Conservation (phyloP, 2,888 invertebrate species). For the Rhodophaea formosa region DNA sequence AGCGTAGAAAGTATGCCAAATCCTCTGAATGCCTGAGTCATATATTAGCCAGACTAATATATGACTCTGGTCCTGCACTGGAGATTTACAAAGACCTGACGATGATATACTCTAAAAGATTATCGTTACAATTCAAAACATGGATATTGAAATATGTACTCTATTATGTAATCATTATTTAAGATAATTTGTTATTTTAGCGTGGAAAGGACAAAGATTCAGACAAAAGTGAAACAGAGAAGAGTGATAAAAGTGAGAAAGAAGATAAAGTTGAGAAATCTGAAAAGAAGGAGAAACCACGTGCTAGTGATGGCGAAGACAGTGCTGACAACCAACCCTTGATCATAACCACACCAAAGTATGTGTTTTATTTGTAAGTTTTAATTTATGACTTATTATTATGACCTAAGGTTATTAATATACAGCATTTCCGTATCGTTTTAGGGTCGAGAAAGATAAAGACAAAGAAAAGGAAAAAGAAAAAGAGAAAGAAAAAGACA, state of each 20-base stretch:
- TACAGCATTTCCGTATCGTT: not conserved
- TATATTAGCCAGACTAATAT: too few relatives aligned
- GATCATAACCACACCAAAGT: constrained; percentile 65
- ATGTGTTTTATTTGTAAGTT: not conserved
- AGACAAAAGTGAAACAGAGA: constrained; percentile 73
- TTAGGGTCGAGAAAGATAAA: constrained; percentile 26
- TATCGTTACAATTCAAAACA: too few relatives aligned
- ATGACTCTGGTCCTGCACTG: too few relatives aligned
- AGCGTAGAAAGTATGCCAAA: too few relatives aligned
- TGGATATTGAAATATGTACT: too few relatives aligned
- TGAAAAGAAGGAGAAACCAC: constrained; percentile 63
- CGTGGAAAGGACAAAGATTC: constrained; percentile 69
- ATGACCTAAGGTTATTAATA: not conserved
- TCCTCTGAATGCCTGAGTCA: too few relatives aligned
- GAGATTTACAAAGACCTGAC: too few relatives aligned
- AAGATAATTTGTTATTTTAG: constrained; percentile 35
- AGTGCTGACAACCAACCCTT: constrained; percentile 76
- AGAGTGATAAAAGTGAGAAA: constrained; percentile 67
- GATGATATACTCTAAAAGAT: too few relatives aligned
- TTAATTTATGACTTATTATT: not conserved
- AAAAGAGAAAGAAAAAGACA: constrained; percentile 34
- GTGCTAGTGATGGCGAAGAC: constrained; percentile 70
- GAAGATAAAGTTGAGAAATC: constrained; percentile 59
- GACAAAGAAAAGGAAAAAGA: constrained; percentile 37
- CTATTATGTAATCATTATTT: not conserved